Percentiles rank a stretch among this genome's conserved stretches.
phyloP scores from a whole-genome alignment of 1,140 invertebrate genomes.

The Drosophila kohkoa region DNA sequence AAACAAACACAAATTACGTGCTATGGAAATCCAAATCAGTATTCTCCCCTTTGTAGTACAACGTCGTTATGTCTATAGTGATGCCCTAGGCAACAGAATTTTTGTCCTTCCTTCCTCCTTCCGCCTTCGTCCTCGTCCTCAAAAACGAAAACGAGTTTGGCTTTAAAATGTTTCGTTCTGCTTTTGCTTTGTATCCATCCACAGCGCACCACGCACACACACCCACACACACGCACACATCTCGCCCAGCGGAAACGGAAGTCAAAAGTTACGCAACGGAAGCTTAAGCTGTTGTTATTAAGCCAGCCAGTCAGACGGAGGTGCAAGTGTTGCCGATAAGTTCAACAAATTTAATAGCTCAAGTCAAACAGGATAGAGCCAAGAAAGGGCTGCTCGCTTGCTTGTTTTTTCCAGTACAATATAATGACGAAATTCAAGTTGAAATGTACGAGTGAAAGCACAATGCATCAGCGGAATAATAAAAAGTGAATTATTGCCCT shows the following conservation, averaged over 20 bases:
- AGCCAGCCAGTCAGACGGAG: constrained; percentile 22
- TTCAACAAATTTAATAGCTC: constrained; percentile 44
- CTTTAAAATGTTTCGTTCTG: constrained; percentile 28
- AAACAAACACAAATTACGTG: constrained; percentile 26
- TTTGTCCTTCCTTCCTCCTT: neutral
- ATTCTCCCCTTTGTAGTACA: neutral
- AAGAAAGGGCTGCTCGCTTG: neutral
- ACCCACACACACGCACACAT: neutral
- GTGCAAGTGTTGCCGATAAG: constrained; percentile 47
- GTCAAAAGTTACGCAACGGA: constrained; percentile 51
- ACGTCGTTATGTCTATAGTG: neutral
- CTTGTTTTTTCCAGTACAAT: neutral
- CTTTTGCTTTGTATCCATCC: constrained; percentile 44
- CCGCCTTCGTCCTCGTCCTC: neutral
- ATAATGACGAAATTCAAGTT: constrained; percentile 59
- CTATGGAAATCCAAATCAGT: constrained; percentile 19
- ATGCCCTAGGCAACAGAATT: neutral
- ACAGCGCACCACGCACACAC: constrained; percentile 26
- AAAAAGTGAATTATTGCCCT: constrained; percentile 42
- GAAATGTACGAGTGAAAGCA: constrained; percentile 46
- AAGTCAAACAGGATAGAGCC: constrained; percentile 46
- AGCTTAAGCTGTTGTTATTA: constrained; percentile 48
- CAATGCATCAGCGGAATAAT: constrained; percentile 40
- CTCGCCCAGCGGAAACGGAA: constrained; percentile 59
- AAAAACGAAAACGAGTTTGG: constrained; percentile 21